Evolutionary conservation across 2,113 vertebrate species (phyloP).

Genomic region (Gasterosteus aculeatus): DNA sequence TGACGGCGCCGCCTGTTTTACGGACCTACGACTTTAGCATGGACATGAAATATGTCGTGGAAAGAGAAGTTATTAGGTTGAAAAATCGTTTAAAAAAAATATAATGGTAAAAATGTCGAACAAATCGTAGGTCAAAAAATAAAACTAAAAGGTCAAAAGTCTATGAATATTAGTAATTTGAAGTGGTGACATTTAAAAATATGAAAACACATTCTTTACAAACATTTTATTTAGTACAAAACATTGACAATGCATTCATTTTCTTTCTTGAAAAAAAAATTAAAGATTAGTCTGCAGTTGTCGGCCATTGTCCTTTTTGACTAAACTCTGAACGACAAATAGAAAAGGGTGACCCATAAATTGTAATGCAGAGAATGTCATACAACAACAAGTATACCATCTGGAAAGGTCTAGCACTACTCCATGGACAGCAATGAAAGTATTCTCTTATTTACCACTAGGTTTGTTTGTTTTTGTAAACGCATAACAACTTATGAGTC

Average conservation of each 20-base stretch:
- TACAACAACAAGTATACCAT: background rate
- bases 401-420: background rate
- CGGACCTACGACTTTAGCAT: background rate
- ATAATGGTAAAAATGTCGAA: too few relatives aligned
- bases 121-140: too few relatives aligned
- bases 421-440: background rate
- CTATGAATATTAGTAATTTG: too few relatives aligned
- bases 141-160: too few relatives aligned
- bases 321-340: background rate
- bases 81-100: too few relatives aligned
- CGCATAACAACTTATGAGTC: background rate
- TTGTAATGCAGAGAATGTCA: background rate
- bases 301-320: background rate
- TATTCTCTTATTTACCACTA: background rate
- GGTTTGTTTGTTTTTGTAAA: background rate
- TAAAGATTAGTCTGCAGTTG: background rate
- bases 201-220: background rate
- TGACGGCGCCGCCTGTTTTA: background rate
- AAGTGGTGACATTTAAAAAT: background rate
- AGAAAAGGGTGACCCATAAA: background rate
- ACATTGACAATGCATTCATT: slow-evolving; percentile 20
- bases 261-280: background rate
- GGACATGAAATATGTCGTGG: too few relatives aligned
- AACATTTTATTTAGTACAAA: slow-evolving; percentile 51
- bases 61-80: too few relatives aligned